Base-by-base conservation (phyloP, 1,140 invertebrate genomes). In the Lasioglossum baleicum region DNA sequence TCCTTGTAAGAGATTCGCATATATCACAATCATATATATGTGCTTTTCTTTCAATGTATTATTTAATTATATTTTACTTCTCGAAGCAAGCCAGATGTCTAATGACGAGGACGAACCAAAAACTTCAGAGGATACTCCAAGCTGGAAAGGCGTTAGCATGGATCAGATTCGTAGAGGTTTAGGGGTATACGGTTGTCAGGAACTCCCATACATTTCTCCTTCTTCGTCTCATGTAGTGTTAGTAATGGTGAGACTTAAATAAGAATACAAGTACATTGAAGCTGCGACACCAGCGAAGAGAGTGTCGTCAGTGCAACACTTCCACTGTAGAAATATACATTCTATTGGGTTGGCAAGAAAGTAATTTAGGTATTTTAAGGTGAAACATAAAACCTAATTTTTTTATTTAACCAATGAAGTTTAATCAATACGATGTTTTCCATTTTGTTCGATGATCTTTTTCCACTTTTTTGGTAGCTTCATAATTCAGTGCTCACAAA, bases 131-230 rank as follows among this genome's bases (percentile, higher is more conserved):
- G 81, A 89, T 53, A 81, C 75, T 74, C 89, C 89, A 2, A 88
- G 90, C 81, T 93, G 92, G 92, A 92, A 92, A 88, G 92, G 92
- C 7, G 76, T 91, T 35, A 90, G 91, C 63, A 90, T 93, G 87
- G 89, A 92, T 72, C 90, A 93, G 76, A 93, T 93, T 88, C 75
- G 80, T 20, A 92, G 90, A 78, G 89, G 92, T 60, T 83, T 89
- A 75, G 87, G 83, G 44, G 68, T 85, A 56, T 93, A 88, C 70
- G 89, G 91, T 7, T 89, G 87, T 76, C 87, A 89, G 48, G 89
- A 92, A 72, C 82, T 92, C 61, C 91, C 91, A 44, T 90, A 90
- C 17, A 91, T 93, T 65, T 68, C 71, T 73, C 83, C 88, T 40
- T 92, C 92, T 53, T 40, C 87, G 20, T 78, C 66, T 65, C 93